Evolutionary conservation across 92 coral and sea anemone genomes (phyloP), one percentile per base, ranked within the genome.

Genomic region (Isaurus tuberculatus): DNA sequence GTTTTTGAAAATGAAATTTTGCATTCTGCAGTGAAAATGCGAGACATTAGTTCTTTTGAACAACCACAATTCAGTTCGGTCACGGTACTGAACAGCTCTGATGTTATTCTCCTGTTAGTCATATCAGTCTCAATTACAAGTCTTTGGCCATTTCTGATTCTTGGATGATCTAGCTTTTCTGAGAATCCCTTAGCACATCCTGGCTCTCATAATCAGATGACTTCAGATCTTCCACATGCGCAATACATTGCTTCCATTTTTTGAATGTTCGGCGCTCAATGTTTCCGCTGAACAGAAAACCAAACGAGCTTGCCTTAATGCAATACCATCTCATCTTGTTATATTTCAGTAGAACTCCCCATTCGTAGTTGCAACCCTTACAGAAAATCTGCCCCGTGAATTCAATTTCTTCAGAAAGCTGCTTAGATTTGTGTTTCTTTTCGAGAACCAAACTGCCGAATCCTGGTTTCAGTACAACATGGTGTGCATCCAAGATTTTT

Each of bases 261-360:
- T 75, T 89, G 78, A 70, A 87, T 22, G 48, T 67, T 57, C 68
- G 66, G 37, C 37, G 79, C 16, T 84, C 90, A 67, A 7, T 55
- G 32, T 72, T 86, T 19, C 81, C 73, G 2, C 83, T 75, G 19
- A 79, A 71, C 63, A 89, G 69, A 66, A 92, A 79, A 19, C 85
- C 91, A 65, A 92, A 92, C 57, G 81, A 64, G 53, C 85, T 80
- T 5, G 91, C 88, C 83, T 92, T 92, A 26, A 92, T 72, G n/a
- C 95, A 92, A 31, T 92, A 92, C 87, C 81, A 80, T 5, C 84
- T 85, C 13, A 29, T 43, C 33, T 82, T 79, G 16, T 92, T 80
- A 37, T 86, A 83, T 66, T 75, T 92, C 36, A 92, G 89, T 44
- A 86, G 83, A 19, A 88, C 89, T 17, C 95, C 95, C 95, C 95